Percentiles rank a stretch among this genome's conserved stretches.
phyloP scores from a whole-genome alignment of 2,888 invertebrate genomes.

The Hydrotaea cyrtoneurina region DNA sequence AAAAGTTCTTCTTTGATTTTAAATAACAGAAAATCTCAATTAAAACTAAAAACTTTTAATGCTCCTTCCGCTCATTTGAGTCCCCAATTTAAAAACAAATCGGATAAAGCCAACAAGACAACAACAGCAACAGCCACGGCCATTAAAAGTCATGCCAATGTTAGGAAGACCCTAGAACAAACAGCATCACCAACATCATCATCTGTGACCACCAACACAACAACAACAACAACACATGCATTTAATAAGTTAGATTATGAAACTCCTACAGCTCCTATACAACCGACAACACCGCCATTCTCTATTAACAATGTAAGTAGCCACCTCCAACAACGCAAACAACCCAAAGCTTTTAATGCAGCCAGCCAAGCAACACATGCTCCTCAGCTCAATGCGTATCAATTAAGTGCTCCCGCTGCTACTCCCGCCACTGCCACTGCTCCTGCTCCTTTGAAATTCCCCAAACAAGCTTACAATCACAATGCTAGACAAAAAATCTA shows the following conservation, averaged over 20 bases:
- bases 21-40: conserved; percentile 51
- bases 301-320: conserved; percentile 70
- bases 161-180: conserved; percentile 53
- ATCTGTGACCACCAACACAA: conserved; percentile 57
- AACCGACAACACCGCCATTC: conserved; percentile 58
- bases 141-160: conserved; percentile 14
- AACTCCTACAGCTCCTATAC: conserved; percentile 27
- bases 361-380: conserved; percentile 68
- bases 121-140: conserved; percentile 25
- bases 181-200: conserved; percentile 7
- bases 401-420: conserved; percentile 59
- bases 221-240: conserved; percentile 63
- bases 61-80: conserved; percentile 8
- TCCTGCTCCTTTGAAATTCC: conserved; percentile 17
- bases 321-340: conserved; percentile 42
- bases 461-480: conserved; percentile 8
- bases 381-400: conserved; percentile 67
- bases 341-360: conserved; percentile 54
- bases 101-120: conserved; percentile 12
- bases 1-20: neutral
- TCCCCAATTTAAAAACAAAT: neutral
- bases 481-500: conserved; percentile 54
- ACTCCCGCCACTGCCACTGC: neutral
- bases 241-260: conserved; percentile 52
- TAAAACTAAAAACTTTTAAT: conserved; percentile 42